Conservation (phyloP, 2,113 vertebrate species). For the Sus scrofa region DNA sequence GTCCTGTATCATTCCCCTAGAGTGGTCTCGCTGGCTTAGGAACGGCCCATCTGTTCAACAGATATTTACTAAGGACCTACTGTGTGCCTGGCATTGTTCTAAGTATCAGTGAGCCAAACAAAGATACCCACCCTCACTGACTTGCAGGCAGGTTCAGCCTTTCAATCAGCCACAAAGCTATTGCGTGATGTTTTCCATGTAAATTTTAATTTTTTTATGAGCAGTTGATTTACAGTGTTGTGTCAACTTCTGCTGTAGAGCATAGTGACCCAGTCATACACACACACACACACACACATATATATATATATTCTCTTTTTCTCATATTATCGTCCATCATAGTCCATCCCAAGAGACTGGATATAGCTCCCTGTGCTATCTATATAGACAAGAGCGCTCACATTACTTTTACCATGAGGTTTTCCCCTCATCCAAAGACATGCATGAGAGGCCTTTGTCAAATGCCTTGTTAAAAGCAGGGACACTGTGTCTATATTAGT, state of each 20-base stretch:
- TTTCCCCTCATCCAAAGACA: not conserved
- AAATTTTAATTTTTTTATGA: no score
- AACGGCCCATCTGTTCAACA: not conserved
- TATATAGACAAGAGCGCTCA: not conserved
- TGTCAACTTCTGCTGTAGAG: no score
- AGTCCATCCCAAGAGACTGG: no score
- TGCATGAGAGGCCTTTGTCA: not conserved
- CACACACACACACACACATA: no score
- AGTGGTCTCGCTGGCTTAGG: not conserved
- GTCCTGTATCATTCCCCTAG: not conserved
- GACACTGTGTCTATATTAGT: not conserved
- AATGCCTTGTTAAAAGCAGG: conserved; percentile 19
- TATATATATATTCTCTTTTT: no score
- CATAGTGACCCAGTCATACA: no score
- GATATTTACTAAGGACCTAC: not conserved
- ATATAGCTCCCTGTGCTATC: no score
- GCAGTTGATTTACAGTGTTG: no score
- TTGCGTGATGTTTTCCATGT: not conserved
- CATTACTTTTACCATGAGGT: not conserved
- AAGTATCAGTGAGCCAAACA: not conserved
- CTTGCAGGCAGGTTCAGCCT: not conserved
- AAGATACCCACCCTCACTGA: not conserved
- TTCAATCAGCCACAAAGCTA: not conserved
- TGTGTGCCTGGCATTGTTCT: not conserved
- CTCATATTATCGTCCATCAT: no score